A percentile compares a stretch with the other conserved stretches of the same genome.
Evolutionary conservation across 2,113 vertebrate species (phyloP).

Genomic region (Albula glossodonta): DNA sequence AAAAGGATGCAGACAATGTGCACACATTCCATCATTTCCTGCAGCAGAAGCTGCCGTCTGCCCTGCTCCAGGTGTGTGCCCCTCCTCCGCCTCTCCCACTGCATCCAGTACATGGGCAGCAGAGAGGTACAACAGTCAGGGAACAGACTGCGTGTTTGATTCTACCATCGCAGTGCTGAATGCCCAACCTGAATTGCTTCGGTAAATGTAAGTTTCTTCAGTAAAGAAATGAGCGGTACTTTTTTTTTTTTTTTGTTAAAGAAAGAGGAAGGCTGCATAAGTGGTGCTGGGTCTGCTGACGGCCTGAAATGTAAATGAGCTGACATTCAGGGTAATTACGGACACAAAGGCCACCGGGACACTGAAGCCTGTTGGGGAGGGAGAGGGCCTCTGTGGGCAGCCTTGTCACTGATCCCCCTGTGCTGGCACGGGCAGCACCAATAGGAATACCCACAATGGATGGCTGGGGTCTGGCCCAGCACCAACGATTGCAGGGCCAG

Average conservation of each 20-base stretch:
- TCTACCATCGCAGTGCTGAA: too few species aligned
- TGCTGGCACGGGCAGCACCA: neutral
- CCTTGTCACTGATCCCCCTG: neutral
- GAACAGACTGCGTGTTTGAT: too few species aligned
- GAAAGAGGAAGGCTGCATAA: too few species aligned
- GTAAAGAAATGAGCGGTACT: too few species aligned
- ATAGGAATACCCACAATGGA: neutral
- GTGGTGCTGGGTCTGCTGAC: too few species aligned
- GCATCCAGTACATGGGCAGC: neutral
- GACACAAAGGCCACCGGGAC: neutral
- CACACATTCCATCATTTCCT: neutral
- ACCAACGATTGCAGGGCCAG: neutral
- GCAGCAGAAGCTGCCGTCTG: neutral
- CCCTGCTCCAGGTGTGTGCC: neutral
- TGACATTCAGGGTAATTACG: constrained; percentile 4
- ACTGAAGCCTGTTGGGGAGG: neutral
- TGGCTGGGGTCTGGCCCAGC: neutral
- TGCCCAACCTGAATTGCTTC: too few species aligned
- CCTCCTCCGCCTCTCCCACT: neutral
- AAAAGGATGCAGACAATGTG: neutral
- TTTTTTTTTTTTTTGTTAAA: too few species aligned
- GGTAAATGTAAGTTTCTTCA: too few species aligned
- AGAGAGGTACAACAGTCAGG: too few species aligned
- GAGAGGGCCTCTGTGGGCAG: neutral
- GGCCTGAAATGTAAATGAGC: neutral